Evolutionary conservation across 2,113 vertebrate species (phyloP).

Genomic region (Australoheros scitulus): DNA sequence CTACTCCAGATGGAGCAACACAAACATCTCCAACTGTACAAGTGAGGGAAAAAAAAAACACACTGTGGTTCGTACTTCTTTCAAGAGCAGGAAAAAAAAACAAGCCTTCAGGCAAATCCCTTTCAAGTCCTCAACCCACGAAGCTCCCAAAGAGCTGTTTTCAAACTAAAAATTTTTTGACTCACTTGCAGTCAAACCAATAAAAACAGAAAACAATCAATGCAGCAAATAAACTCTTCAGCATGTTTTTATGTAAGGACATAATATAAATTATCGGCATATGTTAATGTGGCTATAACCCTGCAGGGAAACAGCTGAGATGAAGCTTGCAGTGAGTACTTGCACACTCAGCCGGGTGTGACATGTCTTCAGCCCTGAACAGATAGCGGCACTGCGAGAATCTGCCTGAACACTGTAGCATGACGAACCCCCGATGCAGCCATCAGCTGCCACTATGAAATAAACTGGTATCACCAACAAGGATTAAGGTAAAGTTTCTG

Average conservation of each 20-base stretch:
- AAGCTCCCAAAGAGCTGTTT: conserved; percentile 47
- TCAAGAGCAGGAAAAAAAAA: conserved; percentile 54
- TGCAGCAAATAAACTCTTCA: conserved; percentile 17
- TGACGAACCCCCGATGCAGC: neutral
- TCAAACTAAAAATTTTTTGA: conserved; percentile 17
- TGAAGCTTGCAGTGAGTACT: conserved; percentile 17
- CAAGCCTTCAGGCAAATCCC: conserved; percentile 48
- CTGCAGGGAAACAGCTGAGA: conserved; percentile 50
- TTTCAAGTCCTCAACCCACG: conserved; percentile 55
- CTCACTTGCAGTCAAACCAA: conserved; percentile 43
- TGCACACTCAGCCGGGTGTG: conserved; percentile 52
- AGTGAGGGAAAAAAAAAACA: conserved; percentile 11
- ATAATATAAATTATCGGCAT: conserved; percentile 37
- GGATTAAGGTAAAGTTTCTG: neutral
- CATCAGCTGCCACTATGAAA: conserved; percentile 13
- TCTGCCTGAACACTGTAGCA: conserved; percentile 33
- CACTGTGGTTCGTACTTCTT: conserved; percentile 43
- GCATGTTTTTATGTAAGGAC: conserved; percentile 12
- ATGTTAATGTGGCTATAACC: conserved; percentile 46
- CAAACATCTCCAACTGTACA: conserved; percentile 41
- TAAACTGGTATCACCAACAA: neutral
- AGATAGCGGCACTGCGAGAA: conserved; percentile 39
- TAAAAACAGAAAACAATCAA: conserved; percentile 40
- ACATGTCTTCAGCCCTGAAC: conserved; percentile 52
- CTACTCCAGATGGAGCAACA: conserved; percentile 19